A percentile compares a stretch with the other conserved stretches of the same genome.
Evolutionary conservation across 2,113 vertebrate species (phyloP).

Genomic region (Lethenteron camtschaticum): DNA sequence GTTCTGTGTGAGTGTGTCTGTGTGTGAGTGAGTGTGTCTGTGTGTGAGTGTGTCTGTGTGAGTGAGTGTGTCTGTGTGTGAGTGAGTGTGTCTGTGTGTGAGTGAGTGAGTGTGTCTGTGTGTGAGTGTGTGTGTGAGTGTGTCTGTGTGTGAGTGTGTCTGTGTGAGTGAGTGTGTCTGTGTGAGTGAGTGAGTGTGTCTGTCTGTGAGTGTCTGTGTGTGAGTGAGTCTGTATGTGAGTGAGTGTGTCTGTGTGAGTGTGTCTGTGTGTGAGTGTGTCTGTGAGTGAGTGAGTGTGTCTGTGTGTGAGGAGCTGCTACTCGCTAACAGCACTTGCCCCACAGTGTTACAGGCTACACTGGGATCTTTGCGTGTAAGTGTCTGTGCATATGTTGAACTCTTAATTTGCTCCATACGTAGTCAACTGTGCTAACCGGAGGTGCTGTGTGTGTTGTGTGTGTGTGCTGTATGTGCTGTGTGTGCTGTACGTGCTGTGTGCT

Average conservation of each 20-base stretch:
- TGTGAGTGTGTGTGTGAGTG: not conserved
- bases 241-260: not conserved
- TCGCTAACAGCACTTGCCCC: too few species aligned
- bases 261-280: not conserved
- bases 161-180: not conserved
- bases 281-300: not conserved
- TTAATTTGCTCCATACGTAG: too few species aligned
- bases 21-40: not conserved
- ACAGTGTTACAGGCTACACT: too few species aligned
- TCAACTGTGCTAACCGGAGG: too few species aligned
- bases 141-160: not conserved
- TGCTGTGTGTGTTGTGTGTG: not conserved
- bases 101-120: not conserved
- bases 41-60: not conserved
- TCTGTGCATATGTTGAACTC: too few species aligned
- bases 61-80: not conserved
- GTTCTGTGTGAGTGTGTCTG: not conserved
- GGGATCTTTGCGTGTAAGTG: too few species aligned
- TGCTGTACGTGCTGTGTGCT: not conserved
- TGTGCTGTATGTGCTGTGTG: not conserved
- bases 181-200: not conserved
- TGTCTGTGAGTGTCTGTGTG: not conserved
- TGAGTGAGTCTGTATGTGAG: not conserved
- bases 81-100: not conserved
- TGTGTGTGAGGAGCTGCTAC: not conserved